A percentile compares a stretch with the other conserved stretches of the same genome.
Evolutionary conservation across 2,888 invertebrate species (phyloP).

Genomic region (Leptopilina myrica): DNA sequence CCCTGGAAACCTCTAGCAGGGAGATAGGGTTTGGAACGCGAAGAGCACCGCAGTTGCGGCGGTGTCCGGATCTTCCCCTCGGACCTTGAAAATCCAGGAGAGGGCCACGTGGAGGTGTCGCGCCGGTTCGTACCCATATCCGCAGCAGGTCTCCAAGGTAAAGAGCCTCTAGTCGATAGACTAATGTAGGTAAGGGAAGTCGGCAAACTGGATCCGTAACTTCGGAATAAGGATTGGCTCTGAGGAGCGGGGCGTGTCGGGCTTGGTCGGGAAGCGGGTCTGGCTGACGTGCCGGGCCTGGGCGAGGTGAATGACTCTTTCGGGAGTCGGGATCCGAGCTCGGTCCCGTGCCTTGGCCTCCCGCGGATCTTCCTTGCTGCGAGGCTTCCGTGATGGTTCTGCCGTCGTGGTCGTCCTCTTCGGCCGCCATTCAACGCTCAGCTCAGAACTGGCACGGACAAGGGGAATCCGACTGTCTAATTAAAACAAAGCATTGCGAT

Average conservation of each 20-base stretch:
- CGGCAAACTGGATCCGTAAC: slow-evolving; percentile 83
- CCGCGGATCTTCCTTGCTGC: slow-evolving; percentile 71
- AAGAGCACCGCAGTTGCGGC: too few relatives aligned
- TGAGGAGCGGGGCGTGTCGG: slow-evolving; percentile 82
- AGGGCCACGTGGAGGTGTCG: slow-evolving; percentile 61
- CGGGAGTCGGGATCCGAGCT: slow-evolving; percentile 61
- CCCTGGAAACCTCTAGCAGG: too few relatives aligned
- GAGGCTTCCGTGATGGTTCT: slow-evolving; percentile 56
- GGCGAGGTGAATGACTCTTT: slow-evolving; percentile 52
- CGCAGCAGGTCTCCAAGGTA: slow-evolving; percentile 83
- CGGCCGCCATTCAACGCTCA: slow-evolving; percentile 69
- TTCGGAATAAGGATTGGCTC: slow-evolving; percentile 86
- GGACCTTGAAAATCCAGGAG: too few relatives aligned
- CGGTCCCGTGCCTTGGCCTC: slow-evolving; percentile 74
- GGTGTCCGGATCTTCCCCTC: too few relatives aligned
- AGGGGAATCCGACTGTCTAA: slow-evolving; percentile 74
- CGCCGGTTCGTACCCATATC: slow-evolving; percentile 63
- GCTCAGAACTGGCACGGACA: slow-evolving; percentile 80
- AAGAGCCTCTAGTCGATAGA: slow-evolving; percentile 83
- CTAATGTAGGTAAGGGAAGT: slow-evolving; percentile 84
- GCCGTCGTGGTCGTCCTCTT: slow-evolving; percentile 67
- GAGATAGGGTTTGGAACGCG: too few relatives aligned
- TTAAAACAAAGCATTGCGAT: slow-evolving; percentile 54
- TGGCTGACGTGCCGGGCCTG: slow-evolving; percentile 52
- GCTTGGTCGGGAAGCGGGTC: slow-evolving; percentile 78